Base-by-base conservation (phyloP, 23 tunicate species). In the Clavelina lepadiformis region DNA sequence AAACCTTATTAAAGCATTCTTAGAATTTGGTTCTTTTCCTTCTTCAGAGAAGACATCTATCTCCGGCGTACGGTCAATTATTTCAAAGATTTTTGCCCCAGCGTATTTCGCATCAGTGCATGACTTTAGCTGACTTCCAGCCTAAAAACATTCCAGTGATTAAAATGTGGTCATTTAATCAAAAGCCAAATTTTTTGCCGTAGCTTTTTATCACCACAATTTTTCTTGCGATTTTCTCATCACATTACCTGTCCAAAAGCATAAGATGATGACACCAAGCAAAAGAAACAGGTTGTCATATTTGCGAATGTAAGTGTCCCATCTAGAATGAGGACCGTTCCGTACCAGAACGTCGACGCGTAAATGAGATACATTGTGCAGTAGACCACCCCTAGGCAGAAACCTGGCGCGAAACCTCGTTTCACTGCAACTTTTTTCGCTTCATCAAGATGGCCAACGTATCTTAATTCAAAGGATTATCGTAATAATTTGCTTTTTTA, bases 241-340 rank as follows among this genome's bases (percentile, higher is more conserved):
- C n/a, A n/a, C n/a, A 81, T 74, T 65, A 82, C 91, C 51, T 75
- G 61, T 65, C 91, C 91, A 46, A 82, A 76, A 30, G 75, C 81
- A 65, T 74, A 82, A 6, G 91, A 81, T 0, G 81, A 81, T 30
- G 74, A 65, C 53, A 82, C 75, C 21, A 82, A 38, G 36, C 54
- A 52, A 58, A 72, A 82, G 46, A 84, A 84, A 6, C 69, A 69
- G 0, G 74, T 67, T 51, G 77, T 69, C 93, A 84, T 77, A 46
- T 77, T 63, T 6, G 83, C 93, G 15, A 53, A 51, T 21, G 50
- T 67, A 53, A 70, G 57, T 7, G 49, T 31, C 3, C 56, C 63
- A n/a, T 68, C 63, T n/a, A 76, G 11, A 25, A 84, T 66, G 20
- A 77, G 66, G 2, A 21, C 46, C 1, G 82, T 69, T 5, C 93